phyloP scores from a whole-genome alignment of 2,888 invertebrate species.

The Eristalis tenax region DNA sequence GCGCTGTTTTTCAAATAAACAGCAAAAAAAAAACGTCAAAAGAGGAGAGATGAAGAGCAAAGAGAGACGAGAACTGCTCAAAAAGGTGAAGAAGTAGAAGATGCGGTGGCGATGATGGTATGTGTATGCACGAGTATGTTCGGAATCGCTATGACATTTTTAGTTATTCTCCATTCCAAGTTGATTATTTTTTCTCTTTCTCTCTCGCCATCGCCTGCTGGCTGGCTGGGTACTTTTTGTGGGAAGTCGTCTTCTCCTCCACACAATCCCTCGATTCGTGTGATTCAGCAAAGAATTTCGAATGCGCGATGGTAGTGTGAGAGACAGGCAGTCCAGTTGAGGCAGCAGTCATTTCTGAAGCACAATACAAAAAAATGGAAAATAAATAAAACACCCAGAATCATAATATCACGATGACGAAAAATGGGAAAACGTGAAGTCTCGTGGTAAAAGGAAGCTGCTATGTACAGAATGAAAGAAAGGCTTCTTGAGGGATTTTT shows the following conservation, averaged over 20 bases:
- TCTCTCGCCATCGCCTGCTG: not conserved
- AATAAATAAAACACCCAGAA: constrained; percentile 24
- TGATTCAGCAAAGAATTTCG: constrained; percentile 13
- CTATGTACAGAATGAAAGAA: not conserved
- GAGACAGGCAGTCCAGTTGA: not conserved
- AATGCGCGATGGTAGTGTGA: constrained; percentile 1
- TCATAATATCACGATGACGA: constrained; percentile 24
- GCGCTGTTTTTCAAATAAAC: constrained; percentile 21
- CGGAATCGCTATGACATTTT: constrained; percentile 61
- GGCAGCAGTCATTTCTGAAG: constrained; percentile 12
- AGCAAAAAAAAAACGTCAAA: constrained; percentile 14
- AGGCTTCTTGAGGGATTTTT: not conserved
- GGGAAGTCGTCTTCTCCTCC: not conserved
- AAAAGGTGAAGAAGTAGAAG: constrained; percentile 55
- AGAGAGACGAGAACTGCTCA: constrained; percentile 24
- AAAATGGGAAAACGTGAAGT: not conserved
- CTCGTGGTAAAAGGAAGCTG: not conserved
- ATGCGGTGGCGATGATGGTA: constrained; percentile 53
- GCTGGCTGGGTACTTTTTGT: not conserved
- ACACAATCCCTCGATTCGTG: not conserved
- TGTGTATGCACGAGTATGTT: constrained; percentile 14
- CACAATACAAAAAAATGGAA: constrained; percentile 13
- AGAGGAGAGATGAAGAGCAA: constrained; percentile 34
- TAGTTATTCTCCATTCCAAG: constrained; percentile 38
- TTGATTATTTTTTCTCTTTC: not conserved